Evolutionary conservation across 2,888 invertebrate genomes (phyloP).

Genomic region (Tetragonula carbonaria): DNA sequence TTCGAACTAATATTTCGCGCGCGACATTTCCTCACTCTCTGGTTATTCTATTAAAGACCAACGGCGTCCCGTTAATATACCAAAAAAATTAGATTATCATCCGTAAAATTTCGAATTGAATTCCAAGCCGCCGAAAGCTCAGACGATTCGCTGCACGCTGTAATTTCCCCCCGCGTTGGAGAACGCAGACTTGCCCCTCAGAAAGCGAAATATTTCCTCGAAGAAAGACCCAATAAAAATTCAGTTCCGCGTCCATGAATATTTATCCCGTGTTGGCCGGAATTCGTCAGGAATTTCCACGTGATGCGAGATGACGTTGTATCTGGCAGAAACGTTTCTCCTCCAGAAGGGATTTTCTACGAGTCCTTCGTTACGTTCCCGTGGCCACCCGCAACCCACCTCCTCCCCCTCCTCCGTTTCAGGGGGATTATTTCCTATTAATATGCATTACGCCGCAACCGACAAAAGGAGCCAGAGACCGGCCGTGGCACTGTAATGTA

Average conservation of each 20-base stretch:
- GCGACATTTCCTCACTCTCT: not conserved
- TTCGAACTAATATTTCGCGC: not conserved
- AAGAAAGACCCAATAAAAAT: slow-evolving; percentile 31
- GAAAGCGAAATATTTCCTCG: not conserved
- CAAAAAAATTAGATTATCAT: not conserved
- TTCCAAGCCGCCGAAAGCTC: not conserved
- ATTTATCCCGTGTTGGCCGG: slow-evolving; percentile 74
- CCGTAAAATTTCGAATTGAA: not conserved
- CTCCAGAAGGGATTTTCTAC: slow-evolving; percentile 47
- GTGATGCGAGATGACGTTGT: slow-evolving; percentile 56
- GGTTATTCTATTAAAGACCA: not conserved
- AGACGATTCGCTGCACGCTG: not conserved
- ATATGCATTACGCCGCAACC: slow-evolving; percentile 69
- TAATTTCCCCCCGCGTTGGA: not conserved
- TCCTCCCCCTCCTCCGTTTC: slow-evolving; percentile 28
- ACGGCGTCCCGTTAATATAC: not conserved
- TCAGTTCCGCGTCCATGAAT: slow-evolving; percentile 76
- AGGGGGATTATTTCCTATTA: slow-evolving; percentile 71
- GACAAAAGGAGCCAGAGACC: slow-evolving; percentile 70
- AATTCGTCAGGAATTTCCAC: slow-evolving; percentile 75
- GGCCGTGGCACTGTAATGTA: slow-evolving; percentile 68
- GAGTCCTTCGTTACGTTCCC: slow-evolving; percentile 52
- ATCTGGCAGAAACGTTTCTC: slow-evolving; percentile 53
- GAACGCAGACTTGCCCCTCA: not conserved
- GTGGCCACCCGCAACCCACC: slow-evolving; percentile 53